These are phyloP conservation scores for Aphaenogaster ashmeadi DNA, from an alignment of 1,140 invertebrate species.

Conservation along the genomic window DNA sequence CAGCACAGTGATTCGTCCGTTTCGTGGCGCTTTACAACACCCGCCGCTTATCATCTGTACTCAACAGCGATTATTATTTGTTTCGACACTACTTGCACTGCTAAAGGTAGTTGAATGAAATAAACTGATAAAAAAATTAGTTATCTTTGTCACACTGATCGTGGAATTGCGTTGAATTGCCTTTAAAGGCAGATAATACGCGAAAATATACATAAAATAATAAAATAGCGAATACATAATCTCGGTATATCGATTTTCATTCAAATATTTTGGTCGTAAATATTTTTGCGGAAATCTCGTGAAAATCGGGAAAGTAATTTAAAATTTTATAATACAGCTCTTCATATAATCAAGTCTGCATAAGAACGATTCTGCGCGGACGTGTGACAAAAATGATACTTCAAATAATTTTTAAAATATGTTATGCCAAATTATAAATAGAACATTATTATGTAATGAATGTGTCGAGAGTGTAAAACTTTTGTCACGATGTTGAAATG, in stretches of 20 bases:
- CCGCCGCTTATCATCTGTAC: conserved; percentile 58
- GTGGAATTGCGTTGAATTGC: not conserved
- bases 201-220: not conserved
- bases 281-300: not conserved
- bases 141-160: conserved; percentile 57
- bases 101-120: conserved; percentile 67
- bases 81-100: conserved; percentile 74
- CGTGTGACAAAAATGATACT: conserved; percentile 66
- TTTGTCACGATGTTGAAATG: conserved; percentile 48
- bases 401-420: conserved; percentile 73
- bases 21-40: conserved; percentile 48
- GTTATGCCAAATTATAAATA: conserved; percentile 75
- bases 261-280: not conserved
- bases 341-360: not conserved
- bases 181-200: not conserved
- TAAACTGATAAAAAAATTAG: conserved; percentile 59
- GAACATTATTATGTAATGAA: conserved; percentile 76
- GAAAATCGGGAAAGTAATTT: not conserved
- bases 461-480: conserved; percentile 75
- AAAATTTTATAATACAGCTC: not conserved
- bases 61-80: conserved; percentile 68
- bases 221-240: not conserved
- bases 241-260: not conserved
- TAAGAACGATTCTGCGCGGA: conserved; percentile 26
- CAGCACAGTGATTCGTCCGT: conserved; percentile 72